Conservation (phyloP, 2,113 vertebrate genomes). For the Ellobius talpinus region DNA sequence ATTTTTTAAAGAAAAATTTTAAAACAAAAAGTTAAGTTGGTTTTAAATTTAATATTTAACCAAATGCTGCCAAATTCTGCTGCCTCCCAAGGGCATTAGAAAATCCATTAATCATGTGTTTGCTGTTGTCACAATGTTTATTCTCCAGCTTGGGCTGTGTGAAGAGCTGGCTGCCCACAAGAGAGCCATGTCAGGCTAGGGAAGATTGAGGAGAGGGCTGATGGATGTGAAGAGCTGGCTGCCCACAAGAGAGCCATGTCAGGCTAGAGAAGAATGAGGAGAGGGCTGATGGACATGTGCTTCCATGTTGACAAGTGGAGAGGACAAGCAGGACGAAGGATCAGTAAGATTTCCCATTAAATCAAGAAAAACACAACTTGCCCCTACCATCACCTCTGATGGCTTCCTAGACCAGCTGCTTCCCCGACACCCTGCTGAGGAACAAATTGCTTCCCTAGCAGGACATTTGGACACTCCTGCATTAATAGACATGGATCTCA, state of each 20-base stretch:
- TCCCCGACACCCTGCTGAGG: constrained; percentile 87
- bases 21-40: constrained; percentile 10
- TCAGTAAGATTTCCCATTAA: constrained; percentile 89
- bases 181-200: no score
- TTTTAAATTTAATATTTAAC: constrained; percentile 79
- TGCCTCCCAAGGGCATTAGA: constrained; percentile 77
- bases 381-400: constrained; percentile 89
- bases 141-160: constrained; percentile 78
- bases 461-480: constrained; percentile 90
- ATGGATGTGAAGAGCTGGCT: no score
- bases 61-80: constrained; percentile 76
- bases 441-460: constrained; percentile 93
- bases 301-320: constrained; percentile 81
- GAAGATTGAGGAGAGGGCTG: no score
- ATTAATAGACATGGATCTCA: constrained; percentile 90
- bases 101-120: constrained; percentile 84
- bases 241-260: constrained; percentile 76
- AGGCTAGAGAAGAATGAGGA: constrained; percentile 65
- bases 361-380: constrained; percentile 88
- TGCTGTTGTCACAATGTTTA: constrained; percentile 81
- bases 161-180: constrained; percentile 73
- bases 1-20: not conserved
- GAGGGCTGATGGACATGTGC: constrained; percentile 76
- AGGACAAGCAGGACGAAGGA: constrained; percentile 79
- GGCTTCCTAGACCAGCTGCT: constrained; percentile 91